Base-by-base conservation (phyloP, 2,888 invertebrate species). In the Drosophila atripex region DNA sequence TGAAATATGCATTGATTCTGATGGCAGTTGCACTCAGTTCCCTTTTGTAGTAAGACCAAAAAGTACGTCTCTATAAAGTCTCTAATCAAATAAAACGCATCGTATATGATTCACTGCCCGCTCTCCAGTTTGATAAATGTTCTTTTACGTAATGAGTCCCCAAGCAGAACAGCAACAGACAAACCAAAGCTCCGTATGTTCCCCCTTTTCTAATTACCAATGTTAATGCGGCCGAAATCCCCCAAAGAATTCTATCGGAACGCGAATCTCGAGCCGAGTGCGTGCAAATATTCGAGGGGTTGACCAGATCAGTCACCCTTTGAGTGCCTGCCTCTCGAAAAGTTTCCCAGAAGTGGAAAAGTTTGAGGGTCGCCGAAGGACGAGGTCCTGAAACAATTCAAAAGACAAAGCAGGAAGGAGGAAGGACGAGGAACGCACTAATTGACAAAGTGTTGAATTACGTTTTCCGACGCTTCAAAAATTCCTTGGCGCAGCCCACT, bases 381-480 rank as follows among this genome's bases (percentile, higher is more conserved):
- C 32, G 32, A 35, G 35, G 18, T 41, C 18, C 39, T 41, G 39
- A 18, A 16, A 18, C 18, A 41, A 14, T 8, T 18, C 16, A 3
- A 18, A 41, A 12, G 3, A 30, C 49, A 11, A n/a, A n/a, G n/a
- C n/a, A n/a, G n/a, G n/a, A 47, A 6, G 16, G 47, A 11, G 11
- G 0, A 52, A 12, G 28, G 58, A n/a, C 18, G 2, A 30, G 35
- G 14, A 28, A 39, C 55, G 28, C 77, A 77, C 88, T 87, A 88
- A 89, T 88, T 89, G 88, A 88, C 80, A 78, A 80, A 88, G 89
- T 89, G 87, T 89, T 88, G 77, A 78, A 73, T 89, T 87, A 88
- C 87, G 78, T 63, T 82, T 76, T 47, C 61, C 41, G 69, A 52
- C 75, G 66, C 51, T 84, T 75, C 58, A 77, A 80, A 74, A 84